phyloP scores from a whole-genome alignment of 2,113 vertebrate species.

The Chelonoidis abingdonii region DNA sequence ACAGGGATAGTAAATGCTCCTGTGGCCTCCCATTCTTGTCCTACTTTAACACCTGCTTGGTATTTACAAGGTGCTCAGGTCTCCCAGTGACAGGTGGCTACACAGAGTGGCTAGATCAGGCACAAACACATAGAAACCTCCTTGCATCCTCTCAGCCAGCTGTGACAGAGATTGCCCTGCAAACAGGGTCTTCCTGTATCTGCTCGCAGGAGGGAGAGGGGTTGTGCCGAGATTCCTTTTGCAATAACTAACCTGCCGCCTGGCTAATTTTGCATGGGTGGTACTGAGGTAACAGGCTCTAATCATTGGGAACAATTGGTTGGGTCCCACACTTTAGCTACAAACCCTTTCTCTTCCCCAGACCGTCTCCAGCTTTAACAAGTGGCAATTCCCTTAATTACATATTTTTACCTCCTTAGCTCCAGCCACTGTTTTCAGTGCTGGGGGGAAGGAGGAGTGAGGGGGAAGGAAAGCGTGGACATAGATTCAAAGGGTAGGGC shows the following conservation, averaged over 20 bases:
- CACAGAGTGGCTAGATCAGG: no score
- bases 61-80: background rate
- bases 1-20: background rate
- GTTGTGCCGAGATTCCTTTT: background rate
- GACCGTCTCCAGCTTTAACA: conserved; percentile 63
- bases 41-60: background rate
- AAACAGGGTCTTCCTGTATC: background rate
- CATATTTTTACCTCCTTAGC: conserved; percentile 57
- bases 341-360: conserved; percentile 64
- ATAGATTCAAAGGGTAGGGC: background rate
- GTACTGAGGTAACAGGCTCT: conserved; percentile 55
- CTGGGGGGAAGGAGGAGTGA: background rate
- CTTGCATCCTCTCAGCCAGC: background rate
- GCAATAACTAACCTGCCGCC: conserved; percentile 32
- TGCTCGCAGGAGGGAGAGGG: background rate
- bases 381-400: conserved; percentile 75
- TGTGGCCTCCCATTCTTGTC: background rate
- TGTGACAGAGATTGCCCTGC: background rate
- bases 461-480: background rate
- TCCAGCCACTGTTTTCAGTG: background rate
- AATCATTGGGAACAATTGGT: conserved; percentile 64
- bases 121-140: background rate
- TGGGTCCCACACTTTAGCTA: conserved; percentile 71
- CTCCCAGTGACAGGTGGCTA: fast-evolving
- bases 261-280: conserved; percentile 59